Base-by-base conservation (phyloP, 2,888 invertebrate genomes). In the Lathronympha strigana region DNA sequence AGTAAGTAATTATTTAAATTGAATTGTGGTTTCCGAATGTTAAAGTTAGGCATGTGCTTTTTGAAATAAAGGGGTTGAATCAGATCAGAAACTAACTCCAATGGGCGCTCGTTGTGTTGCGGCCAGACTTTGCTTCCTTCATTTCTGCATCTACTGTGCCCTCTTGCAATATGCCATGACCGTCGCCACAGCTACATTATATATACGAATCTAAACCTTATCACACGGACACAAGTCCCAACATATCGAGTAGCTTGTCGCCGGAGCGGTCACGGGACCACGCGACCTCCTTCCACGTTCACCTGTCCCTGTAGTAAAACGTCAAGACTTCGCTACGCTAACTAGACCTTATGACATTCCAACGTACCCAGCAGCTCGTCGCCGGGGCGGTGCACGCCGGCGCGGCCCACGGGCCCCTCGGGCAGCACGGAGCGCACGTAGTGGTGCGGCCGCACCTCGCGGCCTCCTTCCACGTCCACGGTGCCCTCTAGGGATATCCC, bases 401-500 rank as follows among this genome's bases (percentile, higher is more conserved):
- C 98, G 72, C 96, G 95, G 4, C 99, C 99, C 1, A 99, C 99
- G 0, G 99, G 99, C 0, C 99, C 99, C 86, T 99, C 98, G n/a
- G 97, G 96, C 76, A 99, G 93, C 77, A 99, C 98, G 61, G 98
- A 98, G 73, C 99, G 95, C 80, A 99, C 99, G 87, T 99, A 99
- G 92, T 99, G 99, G 90, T 99, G 99, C 1, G 99, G 99, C 66
- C 99, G 94, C 47, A 99, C 98, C 92, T 99, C 99, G 64, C 97
- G 95, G 0, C 99, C 99, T 0, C 99, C 99, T 87, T 98, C 98
- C 61, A 99, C 98, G 85, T 99, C 99, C 43, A 99, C 99, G 0
- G 99, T 99, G 58, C 99, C 99, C 86, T 99, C 99, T 69, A 99
- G 93, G 55, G 98, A 99, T 76, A 99, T 98, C 36, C 99, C 99